These are phyloP conservation scores for Dicyrtoma fusca DNA, from an alignment of 2,888 invertebrate species.

Conservation along the genomic window DNA sequence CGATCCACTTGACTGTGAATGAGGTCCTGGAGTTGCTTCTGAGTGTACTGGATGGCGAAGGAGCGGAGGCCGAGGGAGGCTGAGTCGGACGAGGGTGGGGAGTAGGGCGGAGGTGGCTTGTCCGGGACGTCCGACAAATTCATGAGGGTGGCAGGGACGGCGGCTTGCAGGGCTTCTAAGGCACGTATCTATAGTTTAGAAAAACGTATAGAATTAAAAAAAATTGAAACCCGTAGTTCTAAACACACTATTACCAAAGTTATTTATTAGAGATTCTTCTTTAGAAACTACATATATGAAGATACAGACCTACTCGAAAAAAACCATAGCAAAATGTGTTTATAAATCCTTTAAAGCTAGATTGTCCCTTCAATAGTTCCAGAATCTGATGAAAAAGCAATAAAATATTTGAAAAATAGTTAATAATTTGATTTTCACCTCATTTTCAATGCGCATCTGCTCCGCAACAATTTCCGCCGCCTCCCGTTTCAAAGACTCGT, in stretches of 20 bases:
- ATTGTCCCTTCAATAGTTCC: no score
- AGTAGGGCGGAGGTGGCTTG: conserved; percentile 52
- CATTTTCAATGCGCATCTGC: conserved; percentile 43
- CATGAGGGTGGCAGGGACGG: conserved; percentile 22
- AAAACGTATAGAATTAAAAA: no score
- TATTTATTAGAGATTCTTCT: no score
- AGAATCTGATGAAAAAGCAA: no score
- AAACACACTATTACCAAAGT: no score
- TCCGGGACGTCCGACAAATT: conserved; percentile 36
- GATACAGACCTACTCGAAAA: no score
- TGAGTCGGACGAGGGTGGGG: conserved; percentile 46
- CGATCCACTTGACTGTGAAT: background rate
- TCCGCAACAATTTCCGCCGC: conserved; percentile 38
- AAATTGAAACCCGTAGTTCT: no score
- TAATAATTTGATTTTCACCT: conserved; percentile 31
- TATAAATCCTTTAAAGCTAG: no score
- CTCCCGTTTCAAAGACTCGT: conserved; percentile 38
- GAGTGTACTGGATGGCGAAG: conserved; percentile 15
- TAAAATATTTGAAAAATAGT: no score
- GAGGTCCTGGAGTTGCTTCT: conserved; percentile 8
- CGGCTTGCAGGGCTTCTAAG: conserved; percentile 43
- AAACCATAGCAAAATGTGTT: no score
- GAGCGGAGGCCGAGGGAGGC: conserved; percentile 1
- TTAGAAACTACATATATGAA: no score
- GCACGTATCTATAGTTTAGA: conserved; percentile 45